Conservation (phyloP, 2,797 vertebrate genomes). For the Lepilemur ruficaudatus region DNA sequence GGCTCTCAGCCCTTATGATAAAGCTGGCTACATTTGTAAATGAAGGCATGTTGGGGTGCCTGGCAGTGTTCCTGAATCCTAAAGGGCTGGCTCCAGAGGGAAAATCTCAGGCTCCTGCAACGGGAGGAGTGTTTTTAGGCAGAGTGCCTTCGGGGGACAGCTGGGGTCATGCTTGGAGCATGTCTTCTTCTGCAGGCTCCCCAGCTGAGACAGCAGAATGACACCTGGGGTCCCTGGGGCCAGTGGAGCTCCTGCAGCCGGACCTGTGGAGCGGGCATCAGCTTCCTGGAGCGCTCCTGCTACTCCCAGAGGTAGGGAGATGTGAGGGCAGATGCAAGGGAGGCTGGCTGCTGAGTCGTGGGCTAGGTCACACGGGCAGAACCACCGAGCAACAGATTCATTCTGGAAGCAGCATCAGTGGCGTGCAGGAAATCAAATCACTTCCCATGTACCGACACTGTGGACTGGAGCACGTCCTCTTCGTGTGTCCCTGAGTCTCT, state of each 20-base stretch:
- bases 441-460: neutral
- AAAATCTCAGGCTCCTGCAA: neutral
- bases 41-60: neutral
- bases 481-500: neutral
- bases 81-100: too few relatives aligned
- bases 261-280: constrained; percentile 93
- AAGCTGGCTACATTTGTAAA: neutral
- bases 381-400: neutral
- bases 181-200: constrained; percentile 51
- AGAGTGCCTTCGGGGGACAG: neutral
- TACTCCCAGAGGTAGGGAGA: constrained; percentile 90
- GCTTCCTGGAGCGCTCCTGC: constrained; percentile 89
- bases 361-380: neutral
- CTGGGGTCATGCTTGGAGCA: fast-evolving
- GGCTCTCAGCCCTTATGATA: neutral
- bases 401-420: neutral
- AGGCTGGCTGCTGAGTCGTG: neutral
- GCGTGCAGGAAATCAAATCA: neutral
- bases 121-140: neutral
- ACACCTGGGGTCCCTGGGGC: constrained; percentile 93
- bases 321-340: neutral
- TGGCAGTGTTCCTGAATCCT: neutral
- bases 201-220: constrained; percentile 78
- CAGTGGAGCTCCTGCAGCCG: constrained; percentile 92
- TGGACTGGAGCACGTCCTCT: fast-evolving